Evolutionary conservation across 92 coral and sea anemone genomes (phyloP), one percentile per base, ranked within the genome.

Genomic region (Zoanthus solanderi): DNA sequence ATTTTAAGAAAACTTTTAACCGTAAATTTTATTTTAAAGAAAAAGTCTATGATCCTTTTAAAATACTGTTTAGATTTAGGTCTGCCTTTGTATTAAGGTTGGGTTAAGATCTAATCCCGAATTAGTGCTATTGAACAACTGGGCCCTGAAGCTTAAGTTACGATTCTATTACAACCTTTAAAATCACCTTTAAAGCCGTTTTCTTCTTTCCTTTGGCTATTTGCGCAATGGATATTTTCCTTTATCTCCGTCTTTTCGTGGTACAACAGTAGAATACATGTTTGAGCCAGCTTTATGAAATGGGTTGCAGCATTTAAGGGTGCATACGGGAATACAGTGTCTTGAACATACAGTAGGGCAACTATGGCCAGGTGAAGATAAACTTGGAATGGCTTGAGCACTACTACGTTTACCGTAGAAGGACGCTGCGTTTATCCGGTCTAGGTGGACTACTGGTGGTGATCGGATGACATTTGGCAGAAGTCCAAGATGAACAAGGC

Each of bases 311-410:
- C 99, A 95, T 46, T 91, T 93, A 54, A 94, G 94, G 4, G 98
- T 88, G 78, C 99, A 96, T 9, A 88, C 87, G 15, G 84, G 89
- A 6, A 95, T 90, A 85, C 99, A 96, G 61, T 90, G 98, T 15
- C 83, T 72, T 9, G 95, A 83, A 68, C 99, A 96, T 58, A 88
- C 79, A 52, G 85, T 6, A 2, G 99, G 98, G 84, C 99, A 96
- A 29, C 92, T 75, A 14, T 89, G 48, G 1, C 54, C 54, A 17
- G 78, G 68, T 15, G 81, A 52, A 45, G 92, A 48, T 6, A 92
- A 63, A 42, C 84, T 78, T 61, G 96, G 93, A 13, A 89, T 50
- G 7, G 83, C 79, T 6, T 97, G 76, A 58, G 91, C 78, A 44
- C 23, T 81, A 6, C 48, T 13, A 14, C 61, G 75, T 45, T 67